Evolutionary conservation across 1,140 invertebrate species (phyloP), one percentile per base, ranked within the genome.

Genomic region (Cotesia glomerata): DNA sequence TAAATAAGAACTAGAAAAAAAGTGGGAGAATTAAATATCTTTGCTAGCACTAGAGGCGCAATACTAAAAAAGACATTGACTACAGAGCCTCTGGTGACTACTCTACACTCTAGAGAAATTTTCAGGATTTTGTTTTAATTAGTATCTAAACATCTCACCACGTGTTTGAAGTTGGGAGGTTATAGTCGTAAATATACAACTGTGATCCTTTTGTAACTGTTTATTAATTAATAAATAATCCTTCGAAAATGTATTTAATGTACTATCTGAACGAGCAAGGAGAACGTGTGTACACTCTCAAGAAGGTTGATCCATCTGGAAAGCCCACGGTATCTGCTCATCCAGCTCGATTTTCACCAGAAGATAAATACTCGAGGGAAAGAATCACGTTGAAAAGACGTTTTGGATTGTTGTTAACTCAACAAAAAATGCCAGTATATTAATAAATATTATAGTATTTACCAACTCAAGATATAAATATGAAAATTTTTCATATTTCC

Each of bases 281-380:
- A 0, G 89, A 93, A 1, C 88, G 92, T 54, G 89, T 93, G 13
- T 94, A 94, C 76, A 94, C 93, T 3, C 79, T 94, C 51, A 82
- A 95, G 93, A 93, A 93, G 83, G 85, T 91, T 26, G 93, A 93
- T 85, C 92, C 93, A 13, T 79, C 88, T 77, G 94, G 93, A 66
- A 91, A 91, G 58, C 94, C 94, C 3, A 97, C 96, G 5, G 77
- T 93, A 45, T 96, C 95, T 13, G 95, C 96, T 45, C 96, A 98
- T 90, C 95, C 96, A 83, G 97, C 97, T 72, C 91, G 95, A 72
- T 99, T 98, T 85, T 97, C 97, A 13, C 97, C 97, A 0, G 96
- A 98, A 87, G 97, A 99, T 81, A 96, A 97, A 86, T 97, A 95
- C 84, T 98, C 97, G 0, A 90, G 93, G 76, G 92, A 98, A 80